phyloP scores from a whole-genome alignment of 2,797 vertebrate genomes.

The Myotis pilosus region DNA sequence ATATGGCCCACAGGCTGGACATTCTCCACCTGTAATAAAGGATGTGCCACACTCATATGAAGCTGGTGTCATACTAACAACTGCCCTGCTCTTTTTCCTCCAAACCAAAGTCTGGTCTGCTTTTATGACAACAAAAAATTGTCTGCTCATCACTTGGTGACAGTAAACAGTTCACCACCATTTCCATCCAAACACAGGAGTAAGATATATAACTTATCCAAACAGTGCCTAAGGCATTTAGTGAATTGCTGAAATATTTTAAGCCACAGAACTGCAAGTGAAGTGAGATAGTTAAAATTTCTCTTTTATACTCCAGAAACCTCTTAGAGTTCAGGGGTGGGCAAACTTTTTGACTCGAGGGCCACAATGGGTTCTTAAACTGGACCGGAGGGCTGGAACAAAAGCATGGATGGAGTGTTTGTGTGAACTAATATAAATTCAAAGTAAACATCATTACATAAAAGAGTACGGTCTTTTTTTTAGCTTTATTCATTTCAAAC shows the following conservation, averaged over 20 bases:
- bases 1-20: too few relatives aligned
- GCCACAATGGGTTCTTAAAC: too few relatives aligned
- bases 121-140: background rate
- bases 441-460: too few relatives aligned
- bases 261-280: background rate
- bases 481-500: too few relatives aligned
- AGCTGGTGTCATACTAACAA: background rate
- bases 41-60: background rate
- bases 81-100: background rate
- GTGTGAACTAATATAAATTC: too few relatives aligned
- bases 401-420: too few relatives aligned
- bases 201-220: background rate
- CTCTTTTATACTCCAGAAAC: background rate
- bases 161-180: background rate
- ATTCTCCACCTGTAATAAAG: background rate
- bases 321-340: background rate
- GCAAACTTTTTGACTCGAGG: too few relatives aligned
- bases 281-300: background rate
- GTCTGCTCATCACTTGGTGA: background rate
- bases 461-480: too few relatives aligned
- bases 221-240: background rate
- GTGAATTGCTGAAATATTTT: background rate
- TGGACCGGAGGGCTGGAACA: too few relatives aligned
- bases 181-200: background rate
- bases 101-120: background rate